A percentile compares a stretch with the other conserved stretches of the same genome.
Evolutionary conservation across 2,888 invertebrate species (phyloP).

Genomic region (Eugnorisma glareosa): DNA sequence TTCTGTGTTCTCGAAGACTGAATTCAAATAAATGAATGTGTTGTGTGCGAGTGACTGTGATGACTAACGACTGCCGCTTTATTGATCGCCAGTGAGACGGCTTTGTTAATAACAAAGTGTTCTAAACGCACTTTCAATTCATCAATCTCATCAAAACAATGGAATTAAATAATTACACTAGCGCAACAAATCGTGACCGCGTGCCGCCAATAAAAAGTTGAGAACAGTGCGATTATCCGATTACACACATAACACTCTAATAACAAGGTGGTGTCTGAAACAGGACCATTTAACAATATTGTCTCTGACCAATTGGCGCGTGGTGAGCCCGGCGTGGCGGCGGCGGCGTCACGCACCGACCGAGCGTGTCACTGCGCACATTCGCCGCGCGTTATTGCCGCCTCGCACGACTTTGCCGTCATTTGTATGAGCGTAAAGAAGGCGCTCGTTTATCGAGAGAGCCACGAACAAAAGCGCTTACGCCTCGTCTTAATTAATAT

Average conservation of each 20-base stretch:
- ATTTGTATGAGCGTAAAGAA: conserved; percentile 78
- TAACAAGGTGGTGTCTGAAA: conserved; percentile 76
- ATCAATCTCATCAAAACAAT: conserved; percentile 85
- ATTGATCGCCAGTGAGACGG: conserved; percentile 74
- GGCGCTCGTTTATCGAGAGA: conserved; percentile 82
- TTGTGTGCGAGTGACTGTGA: conserved; percentile 60
- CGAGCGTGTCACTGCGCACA: conserved; percentile 66
- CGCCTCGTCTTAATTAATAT: conserved; percentile 90
- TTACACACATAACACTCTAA: conserved; percentile 82
- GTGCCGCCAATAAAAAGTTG: conserved; percentile 76
- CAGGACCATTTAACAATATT: conserved; percentile 79
- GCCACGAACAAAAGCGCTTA: conserved; percentile 87
- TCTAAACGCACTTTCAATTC: conserved; percentile 78
- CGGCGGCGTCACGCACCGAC: conserved; percentile 63
- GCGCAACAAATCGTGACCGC: conserved; percentile 80
- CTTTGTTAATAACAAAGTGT: conserved; percentile 79
- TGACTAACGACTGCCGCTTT: conserved; percentile 73
- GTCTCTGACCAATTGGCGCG: conserved; percentile 78
- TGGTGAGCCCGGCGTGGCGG: conserved; percentile 46
- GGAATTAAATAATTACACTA: conserved; percentile 77
- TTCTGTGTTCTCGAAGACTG: conserved; percentile 54
- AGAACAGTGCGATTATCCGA: conserved; percentile 76
- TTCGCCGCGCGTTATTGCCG: conserved; percentile 71
- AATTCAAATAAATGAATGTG: conserved; percentile 63
- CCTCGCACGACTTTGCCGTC: conserved; percentile 77